Evolutionary conservation across 1,140 invertebrate species (phyloP).

Genomic region (Drosophila obscura): DNA sequence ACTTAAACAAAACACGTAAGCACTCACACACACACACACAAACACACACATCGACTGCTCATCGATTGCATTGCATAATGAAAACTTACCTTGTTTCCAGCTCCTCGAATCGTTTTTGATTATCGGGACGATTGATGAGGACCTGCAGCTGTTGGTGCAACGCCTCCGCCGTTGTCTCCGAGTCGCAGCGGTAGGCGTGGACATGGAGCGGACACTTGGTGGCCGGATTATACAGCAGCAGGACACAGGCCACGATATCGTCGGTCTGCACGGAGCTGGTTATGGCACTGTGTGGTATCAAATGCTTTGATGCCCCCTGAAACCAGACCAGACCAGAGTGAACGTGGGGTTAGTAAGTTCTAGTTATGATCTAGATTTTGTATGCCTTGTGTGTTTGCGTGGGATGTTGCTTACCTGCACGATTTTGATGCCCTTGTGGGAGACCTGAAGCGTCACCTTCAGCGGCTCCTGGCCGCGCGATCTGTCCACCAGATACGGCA

Average conservation of each 20-base stretch:
- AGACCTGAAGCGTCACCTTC: slow-evolving; percentile 95
- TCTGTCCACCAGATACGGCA: slow-evolving; percentile 92
- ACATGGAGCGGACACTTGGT: slow-evolving; percentile 95
- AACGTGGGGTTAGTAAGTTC: background rate
- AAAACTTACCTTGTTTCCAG: slow-evolving; percentile 86
- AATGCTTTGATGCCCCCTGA: slow-evolving; percentile 92
- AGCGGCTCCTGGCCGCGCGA: slow-evolving; percentile 94
- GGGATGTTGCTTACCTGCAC: slow-evolving; percentile 87
- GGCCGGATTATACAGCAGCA: slow-evolving; percentile 95
- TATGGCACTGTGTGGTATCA: slow-evolving; percentile 96
- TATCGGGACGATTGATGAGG: slow-evolving; percentile 93
- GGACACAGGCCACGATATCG: slow-evolving; percentile 95
- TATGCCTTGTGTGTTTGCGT: slow-evolving; percentile 1
- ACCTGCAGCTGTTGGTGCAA: slow-evolving; percentile 92
- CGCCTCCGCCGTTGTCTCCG: slow-evolving; percentile 94
- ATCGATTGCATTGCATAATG: no score
- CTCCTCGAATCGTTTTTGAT: slow-evolving; percentile 92
- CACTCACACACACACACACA: no score
- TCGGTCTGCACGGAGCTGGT: slow-evolving; percentile 93
- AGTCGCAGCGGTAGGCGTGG: slow-evolving; percentile 97
- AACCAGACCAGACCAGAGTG: background rate
- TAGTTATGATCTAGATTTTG: background rate
- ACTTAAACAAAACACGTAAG: background rate
- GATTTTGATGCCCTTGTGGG: slow-evolving; percentile 96
- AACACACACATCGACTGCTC: no score